Evolutionary conservation across 2,113 vertebrate genomes (phyloP).

Genomic region (Aldabrachelys gigantea): DNA sequence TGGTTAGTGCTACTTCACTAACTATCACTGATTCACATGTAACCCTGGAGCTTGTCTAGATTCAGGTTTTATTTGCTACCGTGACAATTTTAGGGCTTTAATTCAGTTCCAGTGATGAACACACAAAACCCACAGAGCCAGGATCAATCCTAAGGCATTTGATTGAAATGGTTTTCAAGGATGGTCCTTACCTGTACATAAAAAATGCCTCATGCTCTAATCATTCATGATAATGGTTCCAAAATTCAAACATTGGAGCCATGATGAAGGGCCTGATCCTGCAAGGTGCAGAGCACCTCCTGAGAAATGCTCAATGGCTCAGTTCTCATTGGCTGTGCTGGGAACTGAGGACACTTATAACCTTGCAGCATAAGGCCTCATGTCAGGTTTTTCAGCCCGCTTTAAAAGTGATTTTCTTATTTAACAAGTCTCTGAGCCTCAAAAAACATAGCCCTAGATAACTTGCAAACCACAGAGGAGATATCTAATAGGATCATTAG

Average conservation of each 20-base stretch:
- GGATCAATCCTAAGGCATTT: not conserved
- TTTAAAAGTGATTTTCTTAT: not conserved
- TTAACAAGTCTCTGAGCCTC: not conserved
- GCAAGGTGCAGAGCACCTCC: not conserved
- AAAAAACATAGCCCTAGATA: not conserved
- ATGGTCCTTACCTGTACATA: not conserved
- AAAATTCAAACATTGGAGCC: not conserved
- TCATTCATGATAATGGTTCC: fast-evolving
- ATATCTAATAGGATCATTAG: not conserved
- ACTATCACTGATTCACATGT: not conserved
- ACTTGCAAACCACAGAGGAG: not conserved
- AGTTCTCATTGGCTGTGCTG: not conserved
- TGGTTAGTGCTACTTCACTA: not conserved
- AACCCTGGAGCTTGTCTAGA: not conserved
- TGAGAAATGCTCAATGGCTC: not conserved
- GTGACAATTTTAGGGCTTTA: not conserved
- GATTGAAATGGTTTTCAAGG: not conserved
- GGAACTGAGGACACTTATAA: not conserved
- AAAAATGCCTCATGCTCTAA: not conserved
- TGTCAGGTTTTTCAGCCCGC: not conserved
- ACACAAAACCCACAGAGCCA: fast-evolving
- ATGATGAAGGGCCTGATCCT: not conserved
- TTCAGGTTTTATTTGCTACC: not conserved
- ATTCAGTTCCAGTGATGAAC: not conserved
- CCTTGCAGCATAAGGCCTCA: fast-evolving